phyloP scores from a whole-genome alignment of 2,797 vertebrate species.

The Erpetoichthys calabaricus region DNA sequence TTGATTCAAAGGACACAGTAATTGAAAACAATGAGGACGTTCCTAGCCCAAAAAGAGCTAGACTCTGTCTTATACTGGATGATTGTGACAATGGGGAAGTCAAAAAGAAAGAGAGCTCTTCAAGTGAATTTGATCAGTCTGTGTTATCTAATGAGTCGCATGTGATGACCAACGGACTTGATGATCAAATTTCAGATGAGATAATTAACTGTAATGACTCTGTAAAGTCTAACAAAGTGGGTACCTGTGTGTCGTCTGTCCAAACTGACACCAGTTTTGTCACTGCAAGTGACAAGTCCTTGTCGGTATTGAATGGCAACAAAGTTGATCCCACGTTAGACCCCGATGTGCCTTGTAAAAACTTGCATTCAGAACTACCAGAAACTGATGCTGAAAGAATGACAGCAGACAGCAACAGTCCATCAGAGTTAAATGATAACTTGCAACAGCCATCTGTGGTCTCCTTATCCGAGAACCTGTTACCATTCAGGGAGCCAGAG shows the following conservation, averaged over 20 bases:
- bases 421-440: conserved; percentile 8
- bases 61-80: conserved; percentile 63
- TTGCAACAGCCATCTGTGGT: conserved; percentile 34
- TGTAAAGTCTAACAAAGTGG: conserved; percentile 36
- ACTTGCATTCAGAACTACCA: conserved; percentile 62
- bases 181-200: conserved; percentile 54
- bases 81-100: conserved; percentile 66
- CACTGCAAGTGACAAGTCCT: conserved; percentile 45
- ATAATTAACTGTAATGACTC: conserved; percentile 47
- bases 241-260: conserved; percentile 41
- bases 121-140: conserved; percentile 44
- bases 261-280: conserved; percentile 59
- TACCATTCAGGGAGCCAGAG: conserved; percentile 72
- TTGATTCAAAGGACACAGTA: conserved; percentile 43
- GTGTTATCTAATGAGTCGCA: conserved; percentile 47
- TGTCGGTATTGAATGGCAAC: conserved; percentile 60
- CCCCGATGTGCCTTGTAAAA: conserved; percentile 91
- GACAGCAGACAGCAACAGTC: conserved; percentile 11
- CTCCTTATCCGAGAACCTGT: conserved; percentile 54
- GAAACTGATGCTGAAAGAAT: conserved; percentile 58
- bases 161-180: conserved; percentile 76
- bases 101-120: conserved; percentile 50
- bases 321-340: conserved; percentile 64
- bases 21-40: conserved; percentile 57
- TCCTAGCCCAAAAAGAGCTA: conserved; percentile 46